These are phyloP conservation scores for Ophthalmolycus amberensis DNA, from an alignment of 2,113 vertebrate genomes.

Conservation along the genomic window DNA sequence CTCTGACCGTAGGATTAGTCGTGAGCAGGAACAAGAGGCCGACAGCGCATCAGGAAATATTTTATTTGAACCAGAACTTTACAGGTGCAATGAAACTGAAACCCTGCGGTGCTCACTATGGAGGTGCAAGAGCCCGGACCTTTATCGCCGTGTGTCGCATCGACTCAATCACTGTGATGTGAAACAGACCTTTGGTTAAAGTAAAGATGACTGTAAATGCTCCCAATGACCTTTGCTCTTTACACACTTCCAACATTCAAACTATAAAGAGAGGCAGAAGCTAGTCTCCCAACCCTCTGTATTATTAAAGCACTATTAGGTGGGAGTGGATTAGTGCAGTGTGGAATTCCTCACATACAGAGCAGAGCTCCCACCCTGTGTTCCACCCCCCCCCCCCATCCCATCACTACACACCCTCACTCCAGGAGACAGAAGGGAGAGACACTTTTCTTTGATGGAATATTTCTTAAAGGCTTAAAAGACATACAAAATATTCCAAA, in stretches of 20 bases:
- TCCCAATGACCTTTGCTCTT: background rate
- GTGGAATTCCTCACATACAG: conserved; percentile 64
- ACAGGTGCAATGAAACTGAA: conserved; percentile 49
- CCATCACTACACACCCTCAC: conserved; percentile 27
- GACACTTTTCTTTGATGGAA: background rate
- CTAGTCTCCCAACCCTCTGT: conserved; percentile 11
- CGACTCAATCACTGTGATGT: background rate
- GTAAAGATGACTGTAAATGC: background rate
- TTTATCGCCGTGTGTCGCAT: background rate
- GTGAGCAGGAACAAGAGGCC: conserved; percentile 27
- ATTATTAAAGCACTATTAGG: background rate
- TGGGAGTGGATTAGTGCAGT: conserved; percentile 48
- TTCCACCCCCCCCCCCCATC: conserved; percentile 6
- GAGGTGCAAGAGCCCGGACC: conserved; percentile 1
- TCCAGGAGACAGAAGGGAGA: background rate
- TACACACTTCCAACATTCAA: background rate
- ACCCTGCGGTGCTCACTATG: background rate
- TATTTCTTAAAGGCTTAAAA: background rate
- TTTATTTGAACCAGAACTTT: conserved; percentile 65
- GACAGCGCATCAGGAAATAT: conserved; percentile 48
- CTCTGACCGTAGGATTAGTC: conserved; percentile 5
- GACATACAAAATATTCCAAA: background rate
- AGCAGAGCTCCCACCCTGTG: conserved; percentile 33
- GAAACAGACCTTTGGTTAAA: background rate
- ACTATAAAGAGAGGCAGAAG: background rate